phyloP scores from a whole-genome alignment of 2,797 vertebrate genomes.

The Danionella dracula region DNA sequence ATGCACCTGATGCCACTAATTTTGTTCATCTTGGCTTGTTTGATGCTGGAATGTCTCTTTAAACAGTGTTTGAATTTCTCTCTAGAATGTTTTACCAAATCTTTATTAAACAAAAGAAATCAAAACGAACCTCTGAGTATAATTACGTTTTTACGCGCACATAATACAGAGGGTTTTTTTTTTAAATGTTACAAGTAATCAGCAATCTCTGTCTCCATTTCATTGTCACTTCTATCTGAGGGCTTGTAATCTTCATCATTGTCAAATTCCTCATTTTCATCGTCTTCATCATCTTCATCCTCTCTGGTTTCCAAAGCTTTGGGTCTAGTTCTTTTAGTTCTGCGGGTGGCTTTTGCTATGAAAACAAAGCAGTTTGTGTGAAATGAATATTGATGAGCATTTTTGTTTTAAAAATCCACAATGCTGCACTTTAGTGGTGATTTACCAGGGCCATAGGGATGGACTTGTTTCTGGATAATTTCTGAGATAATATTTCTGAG shows the following conservation, averaged over 20 bases:
- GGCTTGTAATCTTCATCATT: slow-evolving; percentile 89
- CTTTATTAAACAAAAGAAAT: too few relatives aligned
- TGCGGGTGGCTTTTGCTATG: slow-evolving; percentile 64
- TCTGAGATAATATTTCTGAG: slow-evolving; percentile 85
- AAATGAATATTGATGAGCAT: not conserved
- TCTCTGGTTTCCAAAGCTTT: slow-evolving; percentile 58
- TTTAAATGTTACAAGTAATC: slow-evolving; percentile 90
- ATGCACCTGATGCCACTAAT: too few relatives aligned
- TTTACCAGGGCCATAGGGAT: slow-evolving; percentile 76
- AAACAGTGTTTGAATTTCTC: too few relatives aligned
- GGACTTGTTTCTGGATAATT: slow-evolving; percentile 83
- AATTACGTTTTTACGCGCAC: too few relatives aligned
- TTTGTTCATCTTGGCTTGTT: too few relatives aligned
- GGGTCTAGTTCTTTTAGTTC: slow-evolving; percentile 33
- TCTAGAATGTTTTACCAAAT: too few relatives aligned
- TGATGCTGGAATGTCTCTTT: too few relatives aligned
- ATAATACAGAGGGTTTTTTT: too few relatives aligned
- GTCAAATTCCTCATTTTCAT: slow-evolving; percentile 64
- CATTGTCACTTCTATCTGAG: slow-evolving; percentile 92
- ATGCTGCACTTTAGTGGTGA: too few relatives aligned
- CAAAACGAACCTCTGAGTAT: too few relatives aligned
- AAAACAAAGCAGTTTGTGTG: not conserved
- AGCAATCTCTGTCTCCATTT: slow-evolving; percentile 96
- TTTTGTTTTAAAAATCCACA: not conserved
- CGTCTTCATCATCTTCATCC: slow-evolving; percentile 62